Evolutionary conservation across 30 jellyfish, hydroid and myxozoan species (phyloP), one percentile per base, ranked within the genome.

Genomic region (Nemopilema nomurai): DNA sequence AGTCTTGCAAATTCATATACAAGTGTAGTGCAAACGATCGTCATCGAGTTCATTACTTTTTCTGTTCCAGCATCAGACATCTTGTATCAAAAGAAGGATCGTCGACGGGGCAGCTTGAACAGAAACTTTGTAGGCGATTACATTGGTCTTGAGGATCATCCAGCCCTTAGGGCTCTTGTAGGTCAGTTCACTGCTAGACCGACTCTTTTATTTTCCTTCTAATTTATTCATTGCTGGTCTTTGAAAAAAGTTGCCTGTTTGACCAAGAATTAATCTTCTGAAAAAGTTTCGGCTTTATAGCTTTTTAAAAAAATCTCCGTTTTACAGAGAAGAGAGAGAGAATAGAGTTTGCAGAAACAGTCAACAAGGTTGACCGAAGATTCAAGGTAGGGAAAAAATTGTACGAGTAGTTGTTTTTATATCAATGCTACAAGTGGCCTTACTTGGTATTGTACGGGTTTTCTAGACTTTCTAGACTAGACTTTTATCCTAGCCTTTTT

Each of bases 51-150:
- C 13, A 41, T 41, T 13, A 3, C 16, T 71, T 19, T 8, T 19
- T 28, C 18, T 49, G 74, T 78, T 64, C 18, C 71, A 90, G 99
- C 99, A 16, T 90, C 97, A 3, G 97, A 91, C 31, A 90, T 96
- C 63, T 51, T 96, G 84, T 91, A 20, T 57, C 77, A 91, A 33
- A 84, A 96, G 80, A 96, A 96, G 67, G 98, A 96, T 71, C 93
- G 99, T 18, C 49, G 97, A 65, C 90, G 97, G 28, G 97, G 98
- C 64, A 90, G 97, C 70, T 67, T 96, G 67, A 90, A 90, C 82
- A 71, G 99, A n/a, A 90, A 91, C 68, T 96, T 96, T 62, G 97
- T 90, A 70, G 99, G 99, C 18, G 98, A 96, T 83, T 96, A 96
- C 91, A 83, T 90, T 83, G 98, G 98, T 8, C 84, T 96, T 30